Base-by-base conservation (phyloP, 2,113 vertebrate genomes). In the Muscicapa adusta region DNA sequence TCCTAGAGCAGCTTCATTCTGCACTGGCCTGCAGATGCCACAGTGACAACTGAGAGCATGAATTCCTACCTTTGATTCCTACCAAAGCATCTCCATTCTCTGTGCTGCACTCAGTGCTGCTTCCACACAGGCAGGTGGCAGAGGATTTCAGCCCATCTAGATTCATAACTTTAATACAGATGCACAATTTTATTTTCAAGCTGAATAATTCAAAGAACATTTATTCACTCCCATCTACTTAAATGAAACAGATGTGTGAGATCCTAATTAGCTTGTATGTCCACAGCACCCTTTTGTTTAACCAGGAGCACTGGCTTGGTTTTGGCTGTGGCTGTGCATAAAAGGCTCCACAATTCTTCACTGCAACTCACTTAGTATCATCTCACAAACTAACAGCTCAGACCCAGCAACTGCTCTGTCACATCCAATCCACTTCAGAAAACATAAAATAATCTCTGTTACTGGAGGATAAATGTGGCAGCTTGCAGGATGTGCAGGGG, bases 31-130 rank as follows among this genome's bases (percentile, higher is more conserved):
- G 60, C 83, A 75, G 51, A 43, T 8, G 25, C 22, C 42, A 61
- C 0, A 0, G 18, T 14, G 65, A 54, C 34, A 73, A 67, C 7
- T 34, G 57, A 62, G 31, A 57, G 3, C 73, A 56, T 0, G 8
- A 70, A 45, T 2, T 38, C 38, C 38, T 38, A 38, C 22, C 70
- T 5, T 0, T 5, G 3, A 2, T 3, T 50, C 47, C 84, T 79
- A 42, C 63, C 63, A 57, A 14, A 67, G 82, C 43, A 83, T 10
- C 66, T 72, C 76, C 36, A 6, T 1, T 40, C 36, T 25, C 25
- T 0, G 0, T 58, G 4, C 51, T n/a, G 58, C 33, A 50, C 8
- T 10, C 73, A 33, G 23, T 4, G 24, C 42, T 47, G 73, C 83
- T 58, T 57, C 58, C 70, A 74, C 36, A 33, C 0, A 0, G 5